Conservation (phyloP, 2,888 invertebrate species). For the Herminia tarsipennalis region DNA sequence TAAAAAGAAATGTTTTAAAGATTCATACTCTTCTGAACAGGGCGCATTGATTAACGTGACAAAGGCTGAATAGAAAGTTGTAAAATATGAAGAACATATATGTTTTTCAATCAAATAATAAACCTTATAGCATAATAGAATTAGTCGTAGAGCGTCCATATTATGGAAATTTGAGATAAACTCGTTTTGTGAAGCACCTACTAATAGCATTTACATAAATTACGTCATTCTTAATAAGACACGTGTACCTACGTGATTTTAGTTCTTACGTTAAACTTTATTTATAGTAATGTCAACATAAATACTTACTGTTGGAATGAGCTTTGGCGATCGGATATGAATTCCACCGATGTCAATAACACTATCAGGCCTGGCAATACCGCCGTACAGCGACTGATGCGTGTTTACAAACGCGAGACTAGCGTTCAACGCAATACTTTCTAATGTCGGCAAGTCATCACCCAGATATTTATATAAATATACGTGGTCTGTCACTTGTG, state of each 20-base stretch:
- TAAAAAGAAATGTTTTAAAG: too few relatives aligned
- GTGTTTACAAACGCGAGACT: constrained; percentile 88
- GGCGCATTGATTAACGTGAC: too few relatives aligned
- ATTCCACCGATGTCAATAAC: constrained; percentile 89
- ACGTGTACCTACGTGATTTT: not conserved
- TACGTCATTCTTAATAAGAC: constrained; percentile 1
- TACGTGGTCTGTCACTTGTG: constrained; percentile 76
- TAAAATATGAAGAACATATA: too few relatives aligned
- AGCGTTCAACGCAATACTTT: constrained; percentile 83
- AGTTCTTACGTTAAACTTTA: constrained; percentile 1
- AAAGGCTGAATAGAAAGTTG: too few relatives aligned
- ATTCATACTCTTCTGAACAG: too few relatives aligned
- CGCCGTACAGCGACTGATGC: constrained; percentile 87
- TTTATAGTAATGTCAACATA: constrained; percentile 10
- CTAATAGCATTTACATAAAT: not conserved
- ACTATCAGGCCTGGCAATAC: constrained; percentile 84
- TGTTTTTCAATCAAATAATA: too few relatives aligned
- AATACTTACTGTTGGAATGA: constrained; percentile 79
- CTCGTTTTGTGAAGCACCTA: too few relatives aligned
- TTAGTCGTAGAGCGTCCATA: too few relatives aligned
- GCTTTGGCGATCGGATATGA: constrained; percentile 80
- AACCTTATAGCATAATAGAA: too few relatives aligned
- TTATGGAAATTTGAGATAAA: too few relatives aligned
- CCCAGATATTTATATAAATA: constrained; percentile 81
- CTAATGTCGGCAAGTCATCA: constrained; percentile 82